Evolutionary conservation across 2,797 vertebrate species (phyloP).

Genomic region (Arnoldichthys spilopterus): DNA sequence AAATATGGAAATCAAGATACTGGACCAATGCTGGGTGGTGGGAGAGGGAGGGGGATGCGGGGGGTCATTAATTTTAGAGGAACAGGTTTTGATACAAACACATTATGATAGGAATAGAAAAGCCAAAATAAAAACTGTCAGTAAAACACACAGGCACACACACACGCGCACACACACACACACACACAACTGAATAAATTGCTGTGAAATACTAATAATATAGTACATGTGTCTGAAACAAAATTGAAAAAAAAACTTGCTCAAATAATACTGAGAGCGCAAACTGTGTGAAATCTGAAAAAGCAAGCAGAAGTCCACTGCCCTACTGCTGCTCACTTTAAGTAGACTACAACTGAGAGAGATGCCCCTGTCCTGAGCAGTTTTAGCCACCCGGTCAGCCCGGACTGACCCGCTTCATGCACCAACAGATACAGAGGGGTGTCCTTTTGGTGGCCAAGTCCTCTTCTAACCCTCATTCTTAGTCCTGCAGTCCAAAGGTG

Average conservation of each 20-base stretch:
- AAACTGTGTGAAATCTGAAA: constrained; percentile 60
- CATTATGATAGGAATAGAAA: constrained; percentile 67
- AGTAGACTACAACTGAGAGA: constrained; percentile 72
- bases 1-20: no score
- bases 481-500: constrained; percentile 67
- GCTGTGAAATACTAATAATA: constrained; percentile 64
- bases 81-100: constrained; percentile 67
- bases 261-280: constrained; percentile 64
- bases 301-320: constrained; percentile 79
- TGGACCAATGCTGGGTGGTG: constrained; percentile 37
- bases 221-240: constrained; percentile 69
- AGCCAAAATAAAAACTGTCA: constrained; percentile 65
- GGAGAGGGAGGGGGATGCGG: constrained; percentile 44
- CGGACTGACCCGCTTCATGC: constrained; percentile 58
- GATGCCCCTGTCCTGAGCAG: constrained; percentile 75
- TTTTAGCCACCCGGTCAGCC: constrained; percentile 68
- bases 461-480: constrained; percentile 72
- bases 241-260: constrained; percentile 62
- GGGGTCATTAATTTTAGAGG: constrained; percentile 53
- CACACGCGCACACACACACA: constrained; percentile 37
- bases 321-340: constrained; percentile 81
- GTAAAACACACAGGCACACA: constrained; percentile 59
- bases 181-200: constrained; percentile 65
- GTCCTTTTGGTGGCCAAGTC: constrained; percentile 68
- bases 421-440: constrained; percentile 63